phyloP scores from a whole-genome alignment of 2,888 invertebrate genomes.

The Pyrocoelia pectoralis region DNA sequence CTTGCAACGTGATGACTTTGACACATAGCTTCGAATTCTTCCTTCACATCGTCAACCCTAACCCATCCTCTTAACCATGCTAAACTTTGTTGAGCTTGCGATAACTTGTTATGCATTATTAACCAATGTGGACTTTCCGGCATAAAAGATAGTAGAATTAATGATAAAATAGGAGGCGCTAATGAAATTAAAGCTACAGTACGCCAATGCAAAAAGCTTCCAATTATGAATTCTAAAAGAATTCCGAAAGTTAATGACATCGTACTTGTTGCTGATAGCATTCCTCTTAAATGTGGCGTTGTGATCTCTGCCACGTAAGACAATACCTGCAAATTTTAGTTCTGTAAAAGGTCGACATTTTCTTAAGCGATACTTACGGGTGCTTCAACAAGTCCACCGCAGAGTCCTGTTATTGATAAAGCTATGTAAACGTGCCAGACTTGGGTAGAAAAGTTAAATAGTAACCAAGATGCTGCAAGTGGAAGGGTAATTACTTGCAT shows the following conservation, averaged over 20 bases:
- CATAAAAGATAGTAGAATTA: conserved; percentile 72
- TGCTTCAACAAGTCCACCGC: conserved; percentile 82
- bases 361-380: conserved; percentile 67
- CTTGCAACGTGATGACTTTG: not conserved
- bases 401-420: conserved; percentile 74
- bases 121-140: conserved; percentile 87
- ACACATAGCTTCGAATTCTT: conserved; percentile 65
- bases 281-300: conserved; percentile 79
- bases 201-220: conserved; percentile 76
- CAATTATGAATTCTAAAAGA: conserved; percentile 78
- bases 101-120: conserved; percentile 69
- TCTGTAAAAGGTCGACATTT: not conserved
- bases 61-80: conserved; percentile 86
- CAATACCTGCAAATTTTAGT: conserved; percentile 65
- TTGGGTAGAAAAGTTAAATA: conserved; percentile 72
- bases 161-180: conserved; percentile 71
- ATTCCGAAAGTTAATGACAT: conserved; percentile 79
- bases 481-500: conserved; percentile 82
- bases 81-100: conserved; percentile 73
- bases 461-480: conserved; percentile 76
- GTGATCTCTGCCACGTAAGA: conserved; percentile 87
- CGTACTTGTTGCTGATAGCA: conserved; percentile 77
- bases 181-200: conserved; percentile 74
- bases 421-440: conserved; percentile 74
- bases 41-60: conserved; percentile 65